Conservation (phyloP, 2,797 vertebrate genomes). For the Aplochiton taeniatus region DNA sequence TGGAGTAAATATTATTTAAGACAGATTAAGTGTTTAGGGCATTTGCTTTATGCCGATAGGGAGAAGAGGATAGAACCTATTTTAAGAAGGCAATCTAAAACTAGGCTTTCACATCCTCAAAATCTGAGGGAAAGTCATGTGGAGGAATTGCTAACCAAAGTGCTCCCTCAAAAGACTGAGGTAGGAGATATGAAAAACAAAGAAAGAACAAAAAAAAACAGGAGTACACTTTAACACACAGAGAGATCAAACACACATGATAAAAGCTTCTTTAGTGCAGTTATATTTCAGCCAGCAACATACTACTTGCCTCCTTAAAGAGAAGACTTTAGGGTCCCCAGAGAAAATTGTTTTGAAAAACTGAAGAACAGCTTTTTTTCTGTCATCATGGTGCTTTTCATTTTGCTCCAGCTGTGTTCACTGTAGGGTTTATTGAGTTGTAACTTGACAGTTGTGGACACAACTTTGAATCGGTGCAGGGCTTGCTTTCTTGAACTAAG, state of each 20-base stretch:
- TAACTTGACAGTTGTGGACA: slow-evolving; percentile 27
- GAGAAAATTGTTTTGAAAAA: slow-evolving; percentile 4
- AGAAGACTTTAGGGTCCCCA: background rate
- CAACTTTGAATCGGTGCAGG: slow-evolving; percentile 18
- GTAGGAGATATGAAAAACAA: slow-evolving; percentile 24
- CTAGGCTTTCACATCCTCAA: slow-evolving; percentile 51
- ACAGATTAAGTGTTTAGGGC: slow-evolving; percentile 60
- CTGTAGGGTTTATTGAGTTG: slow-evolving; percentile 38
- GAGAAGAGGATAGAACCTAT: slow-evolving; percentile 39
- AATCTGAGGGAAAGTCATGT: slow-evolving; percentile 26
- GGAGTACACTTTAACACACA: background rate
- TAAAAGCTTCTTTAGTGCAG: slow-evolving; percentile 3
- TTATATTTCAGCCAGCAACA: background rate
- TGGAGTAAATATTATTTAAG: slow-evolving; percentile 64
- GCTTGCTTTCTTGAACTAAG: slow-evolving; percentile 38
- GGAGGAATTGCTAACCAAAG: slow-evolving; percentile 18
- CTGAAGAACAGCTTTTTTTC: slow-evolving; percentile 7
- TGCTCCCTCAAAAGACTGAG: slow-evolving; percentile 35
- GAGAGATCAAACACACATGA: background rate
- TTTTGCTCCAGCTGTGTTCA: slow-evolving; percentile 20
- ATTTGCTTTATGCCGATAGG: slow-evolving; percentile 58
- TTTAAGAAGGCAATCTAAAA: slow-evolving; percentile 53
- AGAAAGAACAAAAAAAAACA: slow-evolving; percentile 37
- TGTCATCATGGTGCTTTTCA: background rate
- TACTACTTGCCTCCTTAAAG: background rate